Base-by-base conservation (phyloP, 2,797 vertebrate species). In the Sebastes cheni region DNA sequence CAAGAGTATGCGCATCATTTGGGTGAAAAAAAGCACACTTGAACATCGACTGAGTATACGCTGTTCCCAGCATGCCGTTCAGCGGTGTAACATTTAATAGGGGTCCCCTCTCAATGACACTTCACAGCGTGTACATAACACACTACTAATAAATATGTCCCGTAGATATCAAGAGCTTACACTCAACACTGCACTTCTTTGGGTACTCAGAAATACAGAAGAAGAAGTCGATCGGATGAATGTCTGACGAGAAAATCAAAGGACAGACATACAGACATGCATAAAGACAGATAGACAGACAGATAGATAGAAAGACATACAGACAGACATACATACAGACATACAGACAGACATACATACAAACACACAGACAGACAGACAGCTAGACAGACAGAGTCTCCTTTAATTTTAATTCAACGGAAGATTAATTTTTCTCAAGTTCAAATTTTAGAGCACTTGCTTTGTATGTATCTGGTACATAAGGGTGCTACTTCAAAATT, bases 391-490 rank as follows among this genome's bases (percentile, higher is more conserved):
- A 42, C 39, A 42, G 39, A 42, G 42, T 0, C 13, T 42, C 5
- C 12, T 39, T 39, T 14, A 2, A 42, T 42, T 42, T 14, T 42
- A 42, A 5, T 46, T 18, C 16, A 18, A 46, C 7, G 6, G 42
- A 46, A 46, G 0, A 46, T 46, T 46, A 0, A 61, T 61, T 61
- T 65, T 42, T 55, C n/a, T 67, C 8, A 2, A 13, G 16, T 78
- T 58, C 4, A 73, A 66, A 68, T 55, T 80, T 73, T 34, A 74
- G 50, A 80, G 56, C 34, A 39, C 55, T 55, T 74, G 46, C 75
- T 87, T 83, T 84, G 30, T 58, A 79, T 86, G 67, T 77, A 80
- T 81, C 71, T 81, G 39, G 73, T 80, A 58, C 55, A 72, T 46
- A 58, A 61, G 9, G 29, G 34, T 50, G 22, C 54, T 46, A n/a